Evolutionary conservation across 2,113 vertebrate species (phyloP).

Genomic region (Xenotilapia longispinis): DNA sequence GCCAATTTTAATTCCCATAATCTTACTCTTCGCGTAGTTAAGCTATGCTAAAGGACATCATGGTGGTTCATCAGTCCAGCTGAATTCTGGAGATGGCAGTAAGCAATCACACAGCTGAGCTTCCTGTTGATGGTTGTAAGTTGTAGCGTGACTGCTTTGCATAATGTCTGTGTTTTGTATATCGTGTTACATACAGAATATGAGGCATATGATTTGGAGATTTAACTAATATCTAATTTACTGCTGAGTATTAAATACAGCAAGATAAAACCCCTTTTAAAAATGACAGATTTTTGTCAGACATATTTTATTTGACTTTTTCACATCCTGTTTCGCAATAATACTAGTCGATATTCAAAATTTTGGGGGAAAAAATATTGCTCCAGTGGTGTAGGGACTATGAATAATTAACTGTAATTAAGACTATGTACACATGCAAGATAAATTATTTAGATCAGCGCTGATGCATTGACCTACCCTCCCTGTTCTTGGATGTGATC

Average conservation of each 20-base stretch:
- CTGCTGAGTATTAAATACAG: background rate
- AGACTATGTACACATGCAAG: slow-evolving; percentile 66
- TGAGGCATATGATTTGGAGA: background rate
- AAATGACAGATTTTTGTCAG: background rate
- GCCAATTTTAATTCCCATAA: background rate
- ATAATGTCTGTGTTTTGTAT: background rate
- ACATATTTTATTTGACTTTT: background rate
- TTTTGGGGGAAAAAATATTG: slow-evolving; percentile 18
- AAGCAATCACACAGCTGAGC: background rate
- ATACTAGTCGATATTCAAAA: background rate
- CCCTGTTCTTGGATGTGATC: slow-evolving; percentile 57
- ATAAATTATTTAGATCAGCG: slow-evolving; percentile 63
- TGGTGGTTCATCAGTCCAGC: background rate
- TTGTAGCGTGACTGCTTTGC: background rate
- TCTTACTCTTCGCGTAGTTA: background rate
- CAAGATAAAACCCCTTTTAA: background rate
- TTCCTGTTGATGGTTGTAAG: background rate
- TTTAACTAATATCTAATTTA: background rate
- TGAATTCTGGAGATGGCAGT: background rate
- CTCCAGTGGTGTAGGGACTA: slow-evolving; percentile 26
- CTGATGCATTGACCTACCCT: slow-evolving; percentile 65
- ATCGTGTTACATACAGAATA: background rate
- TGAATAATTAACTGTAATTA: slow-evolving; percentile 71
- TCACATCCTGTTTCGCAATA: background rate
- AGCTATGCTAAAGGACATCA: background rate